phyloP scores from a whole-genome alignment of 2,113 vertebrate species.

The Pelvicachromis taeniatus region DNA sequence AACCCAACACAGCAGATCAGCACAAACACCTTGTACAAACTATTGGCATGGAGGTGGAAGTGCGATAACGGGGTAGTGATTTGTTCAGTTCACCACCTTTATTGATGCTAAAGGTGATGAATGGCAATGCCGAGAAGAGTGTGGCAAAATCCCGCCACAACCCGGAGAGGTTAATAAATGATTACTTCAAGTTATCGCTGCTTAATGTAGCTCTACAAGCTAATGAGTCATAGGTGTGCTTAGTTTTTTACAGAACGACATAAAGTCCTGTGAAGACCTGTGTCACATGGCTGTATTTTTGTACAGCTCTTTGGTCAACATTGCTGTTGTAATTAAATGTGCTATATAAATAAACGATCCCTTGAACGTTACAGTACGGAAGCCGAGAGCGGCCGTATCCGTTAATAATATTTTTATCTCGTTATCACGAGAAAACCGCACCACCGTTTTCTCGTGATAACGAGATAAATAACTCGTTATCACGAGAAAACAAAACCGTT shows the following conservation, averaged over 20 bases:
- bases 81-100: not conserved
- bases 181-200: not conserved
- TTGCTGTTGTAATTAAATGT: not conserved
- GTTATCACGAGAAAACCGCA: no score
- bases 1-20: no score
- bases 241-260: not conserved
- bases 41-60: no score
- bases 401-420: no score
- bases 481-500: no score
- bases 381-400: no score
- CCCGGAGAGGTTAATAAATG: not conserved
- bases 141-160: not conserved
- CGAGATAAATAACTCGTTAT: no score
- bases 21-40: no score
- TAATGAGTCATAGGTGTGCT: not conserved
- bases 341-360: no score
- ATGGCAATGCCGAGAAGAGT: not conserved
- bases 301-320: no score
- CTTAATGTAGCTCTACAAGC: not conserved
- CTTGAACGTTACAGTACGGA: no score
- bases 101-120: not conserved
- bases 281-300: not conserved
- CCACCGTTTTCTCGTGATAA: no score
- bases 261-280: not conserved
- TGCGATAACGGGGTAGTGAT: not conserved